Percentiles rank a stretch among this genome's conserved stretches.
These are phyloP conservation scores for Prunella himalayana DNA, from an alignment of 2,113 vertebrate species.

Conservation along the genomic window DNA sequence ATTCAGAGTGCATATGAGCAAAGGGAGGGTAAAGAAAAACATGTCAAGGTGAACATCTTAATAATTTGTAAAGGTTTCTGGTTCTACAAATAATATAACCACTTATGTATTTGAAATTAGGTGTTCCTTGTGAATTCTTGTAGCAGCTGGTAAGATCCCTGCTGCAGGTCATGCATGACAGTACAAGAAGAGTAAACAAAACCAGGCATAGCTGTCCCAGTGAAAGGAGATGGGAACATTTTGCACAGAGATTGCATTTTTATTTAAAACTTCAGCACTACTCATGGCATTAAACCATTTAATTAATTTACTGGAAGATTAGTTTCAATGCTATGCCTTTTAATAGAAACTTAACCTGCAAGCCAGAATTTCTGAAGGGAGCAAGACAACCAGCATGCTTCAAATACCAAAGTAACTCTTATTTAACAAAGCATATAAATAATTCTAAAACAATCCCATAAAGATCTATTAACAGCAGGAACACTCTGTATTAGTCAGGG, in stretches of 20 bases:
- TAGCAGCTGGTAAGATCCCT: neutral
- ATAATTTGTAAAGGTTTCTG: neutral
- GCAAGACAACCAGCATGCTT: neutral
- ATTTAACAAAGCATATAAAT: neutral
- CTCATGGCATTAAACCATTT: conserved; percentile 3
- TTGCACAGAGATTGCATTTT: conserved; percentile 10
- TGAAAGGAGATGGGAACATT: conserved; percentile 7
- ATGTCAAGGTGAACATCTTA: neutral
- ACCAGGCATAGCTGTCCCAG: neutral
- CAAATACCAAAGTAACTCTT: neutral
- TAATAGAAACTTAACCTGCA: neutral
- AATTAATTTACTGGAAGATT: conserved; percentile 41
- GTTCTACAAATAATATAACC: neutral
- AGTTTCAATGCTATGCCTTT: neutral
- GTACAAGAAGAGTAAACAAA: neutral
- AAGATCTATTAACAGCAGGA: neutral
- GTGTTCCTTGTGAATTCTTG: neutral
- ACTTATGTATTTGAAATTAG: neutral
- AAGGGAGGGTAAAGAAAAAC: neutral
- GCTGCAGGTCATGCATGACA: neutral
- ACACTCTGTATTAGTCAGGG: neutral
- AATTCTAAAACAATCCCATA: neutral
- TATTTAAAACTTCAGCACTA: conserved; percentile 20
- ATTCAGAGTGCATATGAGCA: neutral
- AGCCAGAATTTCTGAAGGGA: conserved; percentile 13